Percentiles rank a stretch among this genome's conserved stretches.
Evolutionary conservation across 2,113 vertebrate species (phyloP).

Genomic region (Taxidea taxus): DNA sequence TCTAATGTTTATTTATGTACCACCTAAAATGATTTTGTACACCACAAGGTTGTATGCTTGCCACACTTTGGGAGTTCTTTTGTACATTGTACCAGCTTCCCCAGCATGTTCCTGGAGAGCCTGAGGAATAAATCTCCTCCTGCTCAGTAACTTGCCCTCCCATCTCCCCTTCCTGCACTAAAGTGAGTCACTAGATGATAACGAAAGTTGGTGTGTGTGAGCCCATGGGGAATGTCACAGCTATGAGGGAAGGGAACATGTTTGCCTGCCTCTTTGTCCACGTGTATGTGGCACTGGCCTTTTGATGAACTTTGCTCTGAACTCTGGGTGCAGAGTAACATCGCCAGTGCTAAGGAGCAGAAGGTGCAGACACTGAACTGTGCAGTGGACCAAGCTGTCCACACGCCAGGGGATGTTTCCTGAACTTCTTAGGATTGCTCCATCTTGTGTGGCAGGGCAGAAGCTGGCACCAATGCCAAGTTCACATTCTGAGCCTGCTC

Average conservation of each 20-base stretch:
- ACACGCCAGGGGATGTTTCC: neutral
- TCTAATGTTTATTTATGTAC: neutral
- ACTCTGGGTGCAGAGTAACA: neutral
- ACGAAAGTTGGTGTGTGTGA: neutral
- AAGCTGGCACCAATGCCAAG: neutral
- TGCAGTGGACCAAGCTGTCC: neutral
- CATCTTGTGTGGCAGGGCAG: neutral
- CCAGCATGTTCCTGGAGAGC: neutral
- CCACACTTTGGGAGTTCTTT: neutral
- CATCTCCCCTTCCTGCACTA: neutral
- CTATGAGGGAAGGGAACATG: neutral
- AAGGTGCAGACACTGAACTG: neutral
- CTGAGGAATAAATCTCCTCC: neutral
- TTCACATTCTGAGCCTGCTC: neutral
- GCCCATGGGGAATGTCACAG: neutral
- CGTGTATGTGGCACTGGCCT: neutral
- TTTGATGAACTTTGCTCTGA: neutral
- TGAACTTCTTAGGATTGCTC: neutral
- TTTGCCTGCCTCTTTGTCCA: neutral
- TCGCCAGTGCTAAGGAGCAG: neutral
- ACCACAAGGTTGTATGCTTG: neutral
- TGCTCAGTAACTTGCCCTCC: neutral
- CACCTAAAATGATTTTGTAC: neutral
- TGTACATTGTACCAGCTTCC: neutral
- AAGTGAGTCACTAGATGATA: neutral